Percentiles rank a stretch among this genome's conserved stretches.
Evolutionary conservation across 2,113 vertebrate genomes (phyloP).

Genomic region (Tretioscincus oriximinensis): DNA sequence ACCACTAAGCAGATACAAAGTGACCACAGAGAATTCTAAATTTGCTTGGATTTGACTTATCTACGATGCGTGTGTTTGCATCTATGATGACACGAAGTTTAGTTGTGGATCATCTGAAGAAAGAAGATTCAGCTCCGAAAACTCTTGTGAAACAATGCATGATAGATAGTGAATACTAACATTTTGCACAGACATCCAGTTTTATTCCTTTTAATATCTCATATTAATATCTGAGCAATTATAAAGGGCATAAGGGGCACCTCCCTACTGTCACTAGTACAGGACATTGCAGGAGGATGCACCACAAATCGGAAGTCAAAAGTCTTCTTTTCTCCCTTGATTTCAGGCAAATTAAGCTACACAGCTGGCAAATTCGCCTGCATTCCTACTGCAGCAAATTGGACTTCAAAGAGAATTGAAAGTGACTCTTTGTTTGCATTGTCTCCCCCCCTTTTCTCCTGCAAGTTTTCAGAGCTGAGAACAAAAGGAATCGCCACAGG

Average conservation of each 20-base stretch:
- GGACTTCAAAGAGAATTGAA: slow-evolving; percentile 73
- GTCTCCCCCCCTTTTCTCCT: slow-evolving; percentile 46
- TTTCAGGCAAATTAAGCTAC: slow-evolving; percentile 55
- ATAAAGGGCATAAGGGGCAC: background rate
- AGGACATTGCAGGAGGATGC: fast-evolving
- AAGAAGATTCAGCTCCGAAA: too few species aligned
- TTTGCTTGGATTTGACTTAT: too few species aligned
- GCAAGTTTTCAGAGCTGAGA: slow-evolving; percentile 64
- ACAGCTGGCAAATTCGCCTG: slow-evolving; percentile 58
- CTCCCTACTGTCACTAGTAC: background rate
- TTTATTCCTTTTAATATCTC: background rate
- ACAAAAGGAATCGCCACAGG: slow-evolving; percentile 70
- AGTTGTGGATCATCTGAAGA: too few species aligned
- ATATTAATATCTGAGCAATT: background rate
- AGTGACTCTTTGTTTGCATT: slow-evolving; percentile 70
- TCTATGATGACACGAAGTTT: too few species aligned
- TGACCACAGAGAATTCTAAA: too few species aligned
- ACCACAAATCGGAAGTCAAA: background rate
- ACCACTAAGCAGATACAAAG: too few species aligned
- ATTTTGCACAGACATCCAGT: background rate
- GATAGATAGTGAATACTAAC: too few species aligned
- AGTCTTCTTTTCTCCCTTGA: slow-evolving; percentile 26
- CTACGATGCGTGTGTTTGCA: too few species aligned
- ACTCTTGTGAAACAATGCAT: too few species aligned
- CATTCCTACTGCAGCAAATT: slow-evolving; percentile 70